These are phyloP conservation scores for Tetramorium simillimum DNA, from an alignment of 1,140 invertebrate species.

Conservation along the genomic window DNA sequence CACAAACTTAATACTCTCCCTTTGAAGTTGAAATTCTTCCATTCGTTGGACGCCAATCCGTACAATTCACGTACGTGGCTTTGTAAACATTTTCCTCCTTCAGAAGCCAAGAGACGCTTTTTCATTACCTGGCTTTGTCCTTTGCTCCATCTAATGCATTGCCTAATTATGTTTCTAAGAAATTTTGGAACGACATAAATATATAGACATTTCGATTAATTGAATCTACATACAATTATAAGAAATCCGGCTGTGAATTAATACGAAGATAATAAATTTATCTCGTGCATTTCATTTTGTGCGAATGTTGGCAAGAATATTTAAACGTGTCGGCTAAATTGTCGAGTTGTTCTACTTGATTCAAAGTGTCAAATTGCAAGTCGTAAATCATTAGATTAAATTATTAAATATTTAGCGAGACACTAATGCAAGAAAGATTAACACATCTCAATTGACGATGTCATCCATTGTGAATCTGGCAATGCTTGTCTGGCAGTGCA, in stretches of 20 bases:
- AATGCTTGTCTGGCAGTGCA: neutral
- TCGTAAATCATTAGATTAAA: neutral
- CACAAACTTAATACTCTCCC: constrained; percentile 51
- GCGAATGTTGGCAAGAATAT: no score
- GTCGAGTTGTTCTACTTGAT: neutral
- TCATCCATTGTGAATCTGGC: constrained; percentile 7
- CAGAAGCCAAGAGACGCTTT: constrained; percentile 11
- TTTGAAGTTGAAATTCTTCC: constrained; percentile 58
- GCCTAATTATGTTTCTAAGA: neutral
- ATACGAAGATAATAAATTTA: neutral
- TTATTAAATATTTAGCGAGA: neutral
- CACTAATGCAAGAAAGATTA: constrained; percentile 28
- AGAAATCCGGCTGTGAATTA: neutral
- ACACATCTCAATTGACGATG: constrained; percentile 8
- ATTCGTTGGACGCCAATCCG: constrained; percentile 46
- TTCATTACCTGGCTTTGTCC: constrained; percentile 36
- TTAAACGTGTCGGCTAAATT: neutral
- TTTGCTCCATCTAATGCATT: constrained; percentile 35
- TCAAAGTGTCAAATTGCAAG: neutral
- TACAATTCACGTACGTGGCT: constrained; percentile 43
- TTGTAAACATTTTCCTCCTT: constrained; percentile 50
- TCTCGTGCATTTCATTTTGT: neutral
- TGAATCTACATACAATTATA: neutral
- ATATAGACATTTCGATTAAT: neutral
- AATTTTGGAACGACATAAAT: neutral